A percentile compares a stretch with the other conserved stretches of the same genome.
Conservation (phyloP, 1,140 invertebrate genomes). For the Drosophila bocqueti region DNA sequence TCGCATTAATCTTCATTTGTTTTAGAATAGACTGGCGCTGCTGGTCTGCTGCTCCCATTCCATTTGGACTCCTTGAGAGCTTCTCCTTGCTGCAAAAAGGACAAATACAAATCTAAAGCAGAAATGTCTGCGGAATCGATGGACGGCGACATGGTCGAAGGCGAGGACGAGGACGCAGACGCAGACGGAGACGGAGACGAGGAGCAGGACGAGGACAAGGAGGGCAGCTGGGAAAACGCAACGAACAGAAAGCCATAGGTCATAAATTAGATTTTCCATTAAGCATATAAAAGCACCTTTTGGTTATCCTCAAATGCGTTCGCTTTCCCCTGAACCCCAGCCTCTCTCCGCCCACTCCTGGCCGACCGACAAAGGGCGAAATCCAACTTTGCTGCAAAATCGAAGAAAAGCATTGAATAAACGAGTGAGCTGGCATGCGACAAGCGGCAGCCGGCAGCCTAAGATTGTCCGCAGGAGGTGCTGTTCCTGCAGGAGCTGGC, state of each 20-base stretch:
- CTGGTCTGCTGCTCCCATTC: conserved; percentile 29
- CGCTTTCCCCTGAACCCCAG: not conserved
- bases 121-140: conserved; percentile 79
- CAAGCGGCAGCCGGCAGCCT: conserved; percentile 54
- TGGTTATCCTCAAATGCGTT: conserved; percentile 84
- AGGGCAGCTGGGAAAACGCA: conserved; percentile 69
- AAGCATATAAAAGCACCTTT: conserved; percentile 84
- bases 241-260: conserved; percentile 82
- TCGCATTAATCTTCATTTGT: conserved; percentile 84
- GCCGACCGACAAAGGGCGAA: conserved; percentile 72
- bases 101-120: conserved; percentile 81
- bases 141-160: conserved; percentile 45
- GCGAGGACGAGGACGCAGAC: conserved; percentile 18
- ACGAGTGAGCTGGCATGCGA: conserved; percentile 59
- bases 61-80: conserved; percentile 17
- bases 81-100: conserved; percentile 68
- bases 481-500: conserved; percentile 17
- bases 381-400: conserved; percentile 81
- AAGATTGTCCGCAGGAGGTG: conserved; percentile 74
- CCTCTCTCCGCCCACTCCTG: not conserved
- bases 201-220: not conserved
- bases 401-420: conserved; percentile 83
- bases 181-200: not conserved
- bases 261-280: conserved; percentile 84
- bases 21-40: conserved; percentile 77